Base-by-base conservation (phyloP, 2,888 invertebrate species). In the Hirtodrosophila cameraria region DNA sequence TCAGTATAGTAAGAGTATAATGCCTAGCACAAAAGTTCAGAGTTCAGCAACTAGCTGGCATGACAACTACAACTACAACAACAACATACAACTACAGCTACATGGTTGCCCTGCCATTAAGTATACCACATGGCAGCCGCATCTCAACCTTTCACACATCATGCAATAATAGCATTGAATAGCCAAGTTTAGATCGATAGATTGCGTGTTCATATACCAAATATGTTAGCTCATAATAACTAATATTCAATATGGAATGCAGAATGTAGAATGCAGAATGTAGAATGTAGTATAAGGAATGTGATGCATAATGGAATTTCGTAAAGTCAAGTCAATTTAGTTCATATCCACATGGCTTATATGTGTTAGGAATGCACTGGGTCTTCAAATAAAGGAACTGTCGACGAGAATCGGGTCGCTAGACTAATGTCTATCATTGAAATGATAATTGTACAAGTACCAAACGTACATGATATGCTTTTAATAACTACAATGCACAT, bases 111-210 rank as follows among this genome's bases (percentile, higher is more conserved):
- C 28, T 20, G 41, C 27, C 45, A 54, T 67, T 61, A 62, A 45
- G 45, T 48, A 52, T 62, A 55, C 67, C 50, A 54, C 67, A 60
- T 25, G 60, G 33, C 28, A 38, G 60, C 60, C 60, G 33, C 65
- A 52, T 50, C 65, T 52, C 59, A 66, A 42, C 25, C 15, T 28
- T 20, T 7, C 25, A 48, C 25, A 42, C 38, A n/a, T 38, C 60
- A 23, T 43, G 50, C 42, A 18, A 53, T 31, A n/a, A n/a, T n/a
- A n/a, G 13, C 13, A 39, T 18, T n/a, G n/a, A n/a, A n/a, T n/a
- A n/a, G 28, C 36, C 39, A n/a, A 38, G 9, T n/a, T n/a, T n/a
- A 50, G 31, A 52, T 68, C 69, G 52, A 68, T 68, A 31, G 28
- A 52, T 55, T 50, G 59, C 69, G 64, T 64, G 70, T 12, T 36